Evolutionary conservation across 2,113 vertebrate genomes (phyloP), one percentile per base, ranked within the genome.

Genomic region (Trematomus loennbergii): DNA sequence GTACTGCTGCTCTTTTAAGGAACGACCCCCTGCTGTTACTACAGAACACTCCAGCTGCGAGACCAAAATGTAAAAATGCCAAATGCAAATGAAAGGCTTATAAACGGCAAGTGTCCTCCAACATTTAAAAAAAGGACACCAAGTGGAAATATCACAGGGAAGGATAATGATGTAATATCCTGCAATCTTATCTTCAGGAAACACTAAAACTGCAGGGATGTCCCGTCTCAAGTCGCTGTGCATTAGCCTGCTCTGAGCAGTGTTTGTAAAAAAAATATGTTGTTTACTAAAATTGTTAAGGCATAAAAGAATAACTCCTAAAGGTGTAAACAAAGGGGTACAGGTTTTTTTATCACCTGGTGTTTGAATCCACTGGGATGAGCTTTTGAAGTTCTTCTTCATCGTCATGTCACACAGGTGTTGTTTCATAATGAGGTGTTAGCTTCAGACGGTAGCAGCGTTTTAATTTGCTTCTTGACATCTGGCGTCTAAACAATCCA

Each of bases 101-200:
- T 66, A 55, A 83, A 87, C 54, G 17, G 52, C 25, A 15, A 74
- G 64, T 60, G 59, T 69, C 83, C 75, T 62, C 36, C 62, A 59
- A 57, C 55, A 45, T 81, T 15, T 72, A 0, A 50, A 63, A 83
- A 36, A 63, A 83, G 86, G 83, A 79, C 76, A 13, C 46, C 1
- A 55, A 49, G 57, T 73, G 72, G 62, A 83, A 81, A 72, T 70
- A 60, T 48, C 54, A 79, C 11, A 25, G 55, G 40, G 72, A 2
- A 0, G 18, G 20, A 11, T 69, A 64, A 75, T 78, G 79, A 89
- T 83, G 87, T 57, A 86, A 91, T 66, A 71, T 58, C 50, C 48
- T 75, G 87, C 82, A 86, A 82, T 75, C 52, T 82, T 72, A 89
- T 84, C 83, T 84, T 22, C 12, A 7, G 40, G 55, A 88, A 84